These are phyloP conservation scores for Eristalis intricaria DNA, from an alignment of 2,888 invertebrate species.

Conservation along the genomic window DNA sequence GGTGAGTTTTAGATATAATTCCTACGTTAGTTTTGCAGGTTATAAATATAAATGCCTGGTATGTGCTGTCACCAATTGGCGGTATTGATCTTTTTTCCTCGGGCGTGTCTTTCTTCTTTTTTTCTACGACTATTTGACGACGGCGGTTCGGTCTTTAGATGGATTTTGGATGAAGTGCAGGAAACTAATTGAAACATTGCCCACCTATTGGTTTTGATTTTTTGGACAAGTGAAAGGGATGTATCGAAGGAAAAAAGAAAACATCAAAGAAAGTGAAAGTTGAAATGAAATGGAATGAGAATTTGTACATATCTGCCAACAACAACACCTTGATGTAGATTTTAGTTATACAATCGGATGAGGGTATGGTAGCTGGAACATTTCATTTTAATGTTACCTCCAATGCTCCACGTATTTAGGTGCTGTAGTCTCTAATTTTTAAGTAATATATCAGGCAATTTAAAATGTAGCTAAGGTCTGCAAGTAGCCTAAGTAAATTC, in stretches of 20 bases:
- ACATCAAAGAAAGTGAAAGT: neutral
- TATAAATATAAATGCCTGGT: conserved; percentile 62
- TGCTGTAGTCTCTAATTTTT: no score
- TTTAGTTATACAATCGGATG: no score
- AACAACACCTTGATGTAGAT: neutral
- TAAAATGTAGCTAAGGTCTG: no score
- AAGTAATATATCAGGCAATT: no score
- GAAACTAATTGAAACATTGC: conserved; percentile 62
- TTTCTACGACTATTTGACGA: neutral
- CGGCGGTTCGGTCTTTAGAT: conserved; percentile 4
- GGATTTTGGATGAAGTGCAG: conserved; percentile 36
- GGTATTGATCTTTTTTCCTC: conserved; percentile 44
- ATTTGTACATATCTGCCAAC: neutral
- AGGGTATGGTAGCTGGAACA: no score
- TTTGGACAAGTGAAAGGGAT: neutral
- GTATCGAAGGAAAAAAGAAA: neutral
- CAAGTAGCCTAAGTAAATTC: no score
- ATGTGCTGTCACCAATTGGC: conserved; percentile 65
- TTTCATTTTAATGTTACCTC: no score
- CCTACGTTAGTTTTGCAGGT: conserved; percentile 55
- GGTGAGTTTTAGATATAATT: conserved; percentile 60
- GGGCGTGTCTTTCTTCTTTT: neutral
- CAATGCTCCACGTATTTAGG: no score
- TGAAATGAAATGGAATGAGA: neutral
- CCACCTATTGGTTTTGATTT: conserved; percentile 41